Evolutionary conservation across 2,797 vertebrate genomes (phyloP).

Genomic region (Poecilia gillii): DNA sequence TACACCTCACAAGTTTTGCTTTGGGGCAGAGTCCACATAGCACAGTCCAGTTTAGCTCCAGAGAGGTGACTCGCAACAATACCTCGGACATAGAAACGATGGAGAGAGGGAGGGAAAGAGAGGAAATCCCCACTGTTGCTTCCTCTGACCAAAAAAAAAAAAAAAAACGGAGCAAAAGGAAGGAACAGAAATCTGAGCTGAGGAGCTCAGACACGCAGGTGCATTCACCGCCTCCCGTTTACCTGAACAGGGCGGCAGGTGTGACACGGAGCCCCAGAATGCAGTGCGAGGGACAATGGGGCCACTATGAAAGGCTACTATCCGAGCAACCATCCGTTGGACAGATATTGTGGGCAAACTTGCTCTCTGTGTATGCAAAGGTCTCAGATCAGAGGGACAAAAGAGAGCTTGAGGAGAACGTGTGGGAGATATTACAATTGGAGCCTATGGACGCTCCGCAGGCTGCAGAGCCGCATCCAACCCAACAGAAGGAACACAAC

Average conservation of each 20-base stretch:
- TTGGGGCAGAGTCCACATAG: constrained; percentile 84
- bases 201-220: constrained; percentile 70
- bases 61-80: constrained; percentile 75
- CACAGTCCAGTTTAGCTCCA: constrained; percentile 76
- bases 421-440: constrained; percentile 46
- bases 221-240: constrained; percentile 75
- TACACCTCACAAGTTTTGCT: constrained; percentile 83
- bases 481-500: background rate
- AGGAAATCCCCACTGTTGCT: constrained; percentile 68
- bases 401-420: constrained; percentile 62
- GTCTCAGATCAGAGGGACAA: constrained; percentile 45
- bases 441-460: constrained; percentile 14
- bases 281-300: constrained; percentile 84
- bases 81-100: constrained; percentile 73
- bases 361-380: constrained; percentile 41
- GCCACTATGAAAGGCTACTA: constrained; percentile 78
- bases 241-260: constrained; percentile 78
- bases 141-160: constrained; percentile 41
- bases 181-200: constrained; percentile 77
- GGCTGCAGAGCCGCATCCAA: background rate
- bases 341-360: constrained; percentile 79
- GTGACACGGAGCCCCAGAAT: constrained; percentile 82
- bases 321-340: constrained; percentile 75
- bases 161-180: constrained; percentile 21
- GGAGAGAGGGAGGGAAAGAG: constrained; percentile 58